Conservation (phyloP, 2,888 invertebrate species). For the Chesias legatella region DNA sequence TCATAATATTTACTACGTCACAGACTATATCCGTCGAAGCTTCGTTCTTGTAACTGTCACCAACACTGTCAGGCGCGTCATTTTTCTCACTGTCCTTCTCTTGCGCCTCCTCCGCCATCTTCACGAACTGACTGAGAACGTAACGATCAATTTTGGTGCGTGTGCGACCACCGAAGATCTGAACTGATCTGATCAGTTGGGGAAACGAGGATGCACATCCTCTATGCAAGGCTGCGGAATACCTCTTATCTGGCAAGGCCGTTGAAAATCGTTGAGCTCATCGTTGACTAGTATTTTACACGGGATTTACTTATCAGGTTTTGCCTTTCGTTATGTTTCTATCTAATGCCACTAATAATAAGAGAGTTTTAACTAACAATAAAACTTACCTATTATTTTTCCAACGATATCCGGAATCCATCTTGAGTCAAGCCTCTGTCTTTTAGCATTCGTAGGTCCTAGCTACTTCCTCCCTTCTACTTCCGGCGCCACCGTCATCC, state of each 20-base stretch:
- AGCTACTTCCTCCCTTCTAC: too few species aligned
- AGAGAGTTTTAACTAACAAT: too few species aligned
- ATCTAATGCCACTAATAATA: too few species aligned
- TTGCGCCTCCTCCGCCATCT: conserved; percentile 44
- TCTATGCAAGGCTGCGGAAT: conserved; percentile 24
- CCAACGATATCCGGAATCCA: too few species aligned
- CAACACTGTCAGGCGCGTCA: conserved; percentile 46
- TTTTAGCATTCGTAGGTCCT: too few species aligned
- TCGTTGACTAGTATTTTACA: background rate
- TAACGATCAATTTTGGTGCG: conserved; percentile 39
- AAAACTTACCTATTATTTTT: too few species aligned
- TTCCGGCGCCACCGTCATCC: too few species aligned
- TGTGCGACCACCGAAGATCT: conserved; percentile 9
- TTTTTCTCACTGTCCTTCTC: conserved; percentile 33
- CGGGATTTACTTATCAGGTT: background rate
- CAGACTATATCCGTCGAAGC: conserved; percentile 50
- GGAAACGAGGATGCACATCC: conserved; percentile 51
- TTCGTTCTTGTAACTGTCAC: conserved; percentile 42
- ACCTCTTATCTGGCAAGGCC: conserved; percentile 9
- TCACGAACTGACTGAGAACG: conserved; percentile 35
- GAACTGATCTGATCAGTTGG: conserved; percentile 38
- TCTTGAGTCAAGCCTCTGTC: too few species aligned
- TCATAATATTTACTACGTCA: conserved; percentile 51
- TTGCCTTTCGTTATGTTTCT: too few species aligned
- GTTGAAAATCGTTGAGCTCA: conserved; percentile 2